Evolutionary conservation across 2,888 invertebrate species (phyloP), one percentile per base, ranked within the genome.

Genomic region (Drosophila recens): DNA sequence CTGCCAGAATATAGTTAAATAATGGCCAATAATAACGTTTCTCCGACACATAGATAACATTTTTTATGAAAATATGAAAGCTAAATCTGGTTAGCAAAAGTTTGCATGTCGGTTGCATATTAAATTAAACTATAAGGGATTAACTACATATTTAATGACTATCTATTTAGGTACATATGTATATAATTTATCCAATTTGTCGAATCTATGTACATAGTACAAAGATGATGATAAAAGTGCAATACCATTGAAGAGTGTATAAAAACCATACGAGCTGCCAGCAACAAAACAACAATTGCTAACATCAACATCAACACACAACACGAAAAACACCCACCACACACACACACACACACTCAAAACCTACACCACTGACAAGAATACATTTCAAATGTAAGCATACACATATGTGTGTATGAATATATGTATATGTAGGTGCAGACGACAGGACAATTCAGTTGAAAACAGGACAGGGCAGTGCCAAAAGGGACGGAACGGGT

Each of bases 201-300:
- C n/a, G 17, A 43, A 5, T 2, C 45, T 15, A 5, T n/a, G 0
- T 13, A 10, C 5, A 9, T 1, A 6, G 27, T 11, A 15, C 9
- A 43, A 34, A 8, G 10, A n/a, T 33, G 10, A 4, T 34, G 10
- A 5, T 4, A 0, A 23, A 57, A 23, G 4, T 15, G 13, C 11
- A 5, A 3, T 23, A 11, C 36, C 2, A 15, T 23, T 34, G 15
- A 43, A 5, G 10, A 53, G 65, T 30, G 65, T 49, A 58, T 64
- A 38, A 57, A 65, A 65, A 67, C 64, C 66, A 57, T 34, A 45
- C 53, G 65, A 67, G 51, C 67, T 77, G 75, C 49, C 71, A 79
- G 49, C 71, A 62, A 51, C 71, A 66, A 79, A 67, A 78, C 75
- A 81, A 67, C 67, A 76, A 75, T 71, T 66, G 78, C 70, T 65